phyloP scores from a whole-genome alignment of 2,113 vertebrate genomes.

The Prochilodus magdalenae region DNA sequence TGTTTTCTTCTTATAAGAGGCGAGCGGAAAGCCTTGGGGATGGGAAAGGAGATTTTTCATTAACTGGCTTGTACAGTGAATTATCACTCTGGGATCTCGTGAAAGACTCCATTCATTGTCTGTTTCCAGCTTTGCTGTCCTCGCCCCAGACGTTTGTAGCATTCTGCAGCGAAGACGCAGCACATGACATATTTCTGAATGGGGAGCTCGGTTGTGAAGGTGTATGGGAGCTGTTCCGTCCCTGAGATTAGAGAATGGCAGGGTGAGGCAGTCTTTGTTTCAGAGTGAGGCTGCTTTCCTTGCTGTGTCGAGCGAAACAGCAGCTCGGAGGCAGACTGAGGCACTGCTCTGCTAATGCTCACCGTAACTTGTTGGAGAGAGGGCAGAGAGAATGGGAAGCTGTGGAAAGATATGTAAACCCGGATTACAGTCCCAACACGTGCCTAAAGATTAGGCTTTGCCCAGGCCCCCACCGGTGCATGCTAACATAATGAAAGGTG shows the following conservation, averaged over 20 bases:
- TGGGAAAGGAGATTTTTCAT: conserved; percentile 8
- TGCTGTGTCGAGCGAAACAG: not conserved
- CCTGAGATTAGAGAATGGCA: conserved; percentile 2
- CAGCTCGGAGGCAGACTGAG: not conserved
- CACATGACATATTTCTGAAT: not conserved
- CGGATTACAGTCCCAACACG: not conserved
- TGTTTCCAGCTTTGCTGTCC: conserved; percentile 7
- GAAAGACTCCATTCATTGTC: not conserved
- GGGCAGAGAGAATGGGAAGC: not conserved
- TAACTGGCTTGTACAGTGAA: not conserved
- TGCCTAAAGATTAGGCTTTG: not conserved
- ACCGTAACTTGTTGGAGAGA: not conserved
- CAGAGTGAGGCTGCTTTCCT: not conserved
- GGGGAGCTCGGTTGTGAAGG: not conserved
- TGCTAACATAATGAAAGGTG: not conserved
- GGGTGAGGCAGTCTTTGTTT: conserved; percentile 1
- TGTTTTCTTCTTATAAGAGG: not conserved
- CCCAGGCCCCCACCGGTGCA: not conserved
- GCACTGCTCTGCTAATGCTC: not conserved
- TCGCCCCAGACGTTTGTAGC: not conserved
- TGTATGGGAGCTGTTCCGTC: not conserved
- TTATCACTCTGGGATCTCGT: conserved; percentile 13
- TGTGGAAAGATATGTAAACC: not conserved
- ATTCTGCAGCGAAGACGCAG: not conserved
- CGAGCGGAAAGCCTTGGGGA: not conserved